Percentiles rank a stretch among this genome's conserved stretches.
phyloP scores from a whole-genome alignment of 2,888 invertebrate species.

The Epinotia bilunana region DNA sequence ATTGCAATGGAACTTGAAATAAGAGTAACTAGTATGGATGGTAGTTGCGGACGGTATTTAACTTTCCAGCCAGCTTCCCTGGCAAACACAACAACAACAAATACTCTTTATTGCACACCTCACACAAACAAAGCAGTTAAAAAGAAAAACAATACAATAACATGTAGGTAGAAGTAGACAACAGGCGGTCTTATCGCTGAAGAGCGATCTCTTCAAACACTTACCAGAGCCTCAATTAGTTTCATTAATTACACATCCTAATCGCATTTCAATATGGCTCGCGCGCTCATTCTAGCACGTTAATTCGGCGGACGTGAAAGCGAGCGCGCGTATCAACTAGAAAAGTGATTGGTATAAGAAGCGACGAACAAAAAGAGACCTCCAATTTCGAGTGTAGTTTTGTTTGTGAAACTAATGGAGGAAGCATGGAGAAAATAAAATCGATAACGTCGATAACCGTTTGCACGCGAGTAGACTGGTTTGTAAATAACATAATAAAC shows the following conservation, averaged over 20 bases:
- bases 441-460: neutral
- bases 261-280: neutral
- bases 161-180: too few species aligned
- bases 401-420: conserved; percentile 11
- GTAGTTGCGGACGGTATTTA: conserved; percentile 10
- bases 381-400: neutral
- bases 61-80: conserved; percentile 20
- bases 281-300: too few species aligned
- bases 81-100: too few species aligned
- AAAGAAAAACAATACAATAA: too few species aligned
- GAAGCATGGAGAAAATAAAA: neutral
- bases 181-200: too few species aligned
- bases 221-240: neutral
- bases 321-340: too few species aligned
- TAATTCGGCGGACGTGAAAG: too few species aligned
- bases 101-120: too few species aligned
- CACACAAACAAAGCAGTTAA: too few species aligned
- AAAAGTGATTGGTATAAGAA: too few species aligned
- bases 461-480: neutral
- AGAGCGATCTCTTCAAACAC: too few species aligned
- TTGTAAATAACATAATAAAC: neutral
- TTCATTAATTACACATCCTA: too few species aligned
- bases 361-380: neutral
- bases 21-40: conserved; percentile 19
- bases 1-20: neutral